Evolutionary conservation across 2,113 vertebrate genomes (phyloP).

Genomic region (Corapipo altera): DNA sequence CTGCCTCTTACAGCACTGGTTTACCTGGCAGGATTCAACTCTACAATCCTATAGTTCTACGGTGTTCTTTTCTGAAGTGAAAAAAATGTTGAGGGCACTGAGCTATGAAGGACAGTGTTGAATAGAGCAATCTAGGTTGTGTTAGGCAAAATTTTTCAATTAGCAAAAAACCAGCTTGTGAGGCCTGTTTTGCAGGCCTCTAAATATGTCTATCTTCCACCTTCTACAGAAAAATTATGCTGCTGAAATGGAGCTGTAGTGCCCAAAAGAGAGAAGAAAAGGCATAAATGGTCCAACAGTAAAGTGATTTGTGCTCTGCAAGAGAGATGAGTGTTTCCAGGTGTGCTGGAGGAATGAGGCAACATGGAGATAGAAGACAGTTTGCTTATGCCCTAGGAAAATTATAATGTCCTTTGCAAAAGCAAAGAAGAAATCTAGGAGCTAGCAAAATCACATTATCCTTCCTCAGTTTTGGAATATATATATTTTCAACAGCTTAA

Average conservation of each 20-base stretch:
- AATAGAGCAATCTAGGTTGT: neutral
- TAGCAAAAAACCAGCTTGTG: neutral
- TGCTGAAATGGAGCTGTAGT: neutral
- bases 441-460: neutral
- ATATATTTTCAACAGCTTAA: neutral
- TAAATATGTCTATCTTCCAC: neutral
- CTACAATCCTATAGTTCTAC: neutral
- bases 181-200: neutral
- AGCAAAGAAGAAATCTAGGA: neutral
- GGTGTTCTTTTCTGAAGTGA: neutral
- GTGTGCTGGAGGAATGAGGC: neutral
- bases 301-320: neutral
- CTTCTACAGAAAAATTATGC: neutral
- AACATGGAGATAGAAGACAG: neutral
- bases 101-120: neutral
- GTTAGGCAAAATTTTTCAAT: neutral
- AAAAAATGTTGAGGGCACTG: neutral
- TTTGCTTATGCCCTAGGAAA: neutral
- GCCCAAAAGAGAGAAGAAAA: neutral
- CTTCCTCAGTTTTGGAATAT: neutral
- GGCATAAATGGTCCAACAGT: neutral
- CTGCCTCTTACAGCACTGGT: neutral
- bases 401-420: neutral
- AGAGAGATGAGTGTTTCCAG: neutral
- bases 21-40: neutral